Evolutionary conservation across 2,888 invertebrate genomes (phyloP).

Genomic region (Stenurella melanura): DNA sequence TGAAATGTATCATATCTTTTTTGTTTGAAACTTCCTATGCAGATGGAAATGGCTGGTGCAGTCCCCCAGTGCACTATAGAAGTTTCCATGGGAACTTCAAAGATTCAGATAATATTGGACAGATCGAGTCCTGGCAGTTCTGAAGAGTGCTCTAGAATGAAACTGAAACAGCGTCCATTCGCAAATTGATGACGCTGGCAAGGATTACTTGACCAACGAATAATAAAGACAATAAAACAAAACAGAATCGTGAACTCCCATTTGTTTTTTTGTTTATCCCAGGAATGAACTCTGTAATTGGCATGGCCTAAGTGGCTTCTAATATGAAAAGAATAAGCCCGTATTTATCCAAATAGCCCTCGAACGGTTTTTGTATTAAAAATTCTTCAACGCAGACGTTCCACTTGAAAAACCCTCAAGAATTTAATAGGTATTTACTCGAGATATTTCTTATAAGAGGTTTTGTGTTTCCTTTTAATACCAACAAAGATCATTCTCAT

Average conservation of each 20-base stretch:
- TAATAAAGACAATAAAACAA: conserved; percentile 33
- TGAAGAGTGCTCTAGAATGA: not conserved
- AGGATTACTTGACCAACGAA: conserved; percentile 24
- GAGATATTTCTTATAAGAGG: conserved; percentile 39
- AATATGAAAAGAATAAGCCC: conserved; percentile 48
- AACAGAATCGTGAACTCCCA: conserved; percentile 25
- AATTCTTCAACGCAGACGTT: conserved; percentile 51
- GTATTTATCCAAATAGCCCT: conserved; percentile 47
- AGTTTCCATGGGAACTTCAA: conserved; percentile 10
- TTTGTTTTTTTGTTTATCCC: conserved; percentile 40
- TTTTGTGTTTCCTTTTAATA: conserved; percentile 34
- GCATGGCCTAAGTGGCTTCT: conserved; percentile 39
- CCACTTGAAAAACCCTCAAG: conserved; percentile 46
- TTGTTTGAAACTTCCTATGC: conserved; percentile 10
- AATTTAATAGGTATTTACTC: conserved; percentile 50
- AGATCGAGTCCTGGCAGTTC: not conserved
- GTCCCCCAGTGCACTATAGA: not conserved
- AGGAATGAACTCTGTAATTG: conserved; percentile 36
- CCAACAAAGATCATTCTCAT: conserved; percentile 17
- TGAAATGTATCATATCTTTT: conserved; percentile 5
- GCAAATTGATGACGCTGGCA: conserved; percentile 21
- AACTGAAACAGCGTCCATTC: conserved; percentile 24
- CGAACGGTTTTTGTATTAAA: conserved; percentile 49
- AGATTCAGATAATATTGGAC: conserved; percentile 14
- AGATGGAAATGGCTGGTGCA: not conserved